phyloP scores from a whole-genome alignment of 1,140 invertebrate genomes.

The Propsilocerus akamusi region DNA sequence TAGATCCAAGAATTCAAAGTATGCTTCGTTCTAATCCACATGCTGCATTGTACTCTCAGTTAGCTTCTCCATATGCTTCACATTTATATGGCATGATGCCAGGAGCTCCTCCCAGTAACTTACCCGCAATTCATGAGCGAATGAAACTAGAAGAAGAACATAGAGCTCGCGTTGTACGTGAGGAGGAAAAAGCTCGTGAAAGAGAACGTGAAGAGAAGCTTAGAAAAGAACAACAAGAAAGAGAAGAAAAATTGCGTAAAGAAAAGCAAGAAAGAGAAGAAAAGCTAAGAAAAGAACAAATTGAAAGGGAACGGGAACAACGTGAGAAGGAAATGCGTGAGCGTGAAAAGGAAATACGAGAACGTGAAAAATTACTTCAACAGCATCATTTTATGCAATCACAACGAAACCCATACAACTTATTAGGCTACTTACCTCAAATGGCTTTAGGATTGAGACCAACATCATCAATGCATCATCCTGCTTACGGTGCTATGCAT shows the following conservation, averaged over 20 bases:
- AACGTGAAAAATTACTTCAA: constrained; percentile 10
- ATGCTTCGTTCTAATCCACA: constrained; percentile 36
- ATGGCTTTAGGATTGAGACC: neutral
- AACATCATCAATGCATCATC: neutral
- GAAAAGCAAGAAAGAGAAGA: constrained; percentile 30
- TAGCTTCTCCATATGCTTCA: constrained; percentile 30
- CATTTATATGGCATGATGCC: constrained; percentile 33
- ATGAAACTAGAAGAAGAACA: constrained; percentile 48
- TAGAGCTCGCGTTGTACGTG: constrained; percentile 30
- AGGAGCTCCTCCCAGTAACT: constrained; percentile 28
- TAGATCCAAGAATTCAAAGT: constrained; percentile 45
- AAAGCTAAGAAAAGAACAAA: constrained; percentile 26
- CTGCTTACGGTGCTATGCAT: neutral
- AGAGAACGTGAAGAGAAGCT: constrained; percentile 25
- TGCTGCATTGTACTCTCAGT: constrained; percentile 27
- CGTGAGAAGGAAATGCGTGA: constrained; percentile 20
- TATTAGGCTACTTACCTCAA: neutral
- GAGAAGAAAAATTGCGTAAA: constrained; percentile 27
- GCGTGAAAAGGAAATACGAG: constrained; percentile 15
- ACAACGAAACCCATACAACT: constrained; percentile 7
- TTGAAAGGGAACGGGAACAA: constrained; percentile 20
- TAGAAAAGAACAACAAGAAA: constrained; percentile 28
- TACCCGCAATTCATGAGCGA: constrained; percentile 37
- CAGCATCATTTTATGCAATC: constrained; percentile 9
- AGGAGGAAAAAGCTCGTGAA: constrained; percentile 30